These are phyloP conservation scores for Barypeithes pellucidus DNA, from an alignment of 2,888 invertebrate genomes.

Conservation along the genomic window DNA sequence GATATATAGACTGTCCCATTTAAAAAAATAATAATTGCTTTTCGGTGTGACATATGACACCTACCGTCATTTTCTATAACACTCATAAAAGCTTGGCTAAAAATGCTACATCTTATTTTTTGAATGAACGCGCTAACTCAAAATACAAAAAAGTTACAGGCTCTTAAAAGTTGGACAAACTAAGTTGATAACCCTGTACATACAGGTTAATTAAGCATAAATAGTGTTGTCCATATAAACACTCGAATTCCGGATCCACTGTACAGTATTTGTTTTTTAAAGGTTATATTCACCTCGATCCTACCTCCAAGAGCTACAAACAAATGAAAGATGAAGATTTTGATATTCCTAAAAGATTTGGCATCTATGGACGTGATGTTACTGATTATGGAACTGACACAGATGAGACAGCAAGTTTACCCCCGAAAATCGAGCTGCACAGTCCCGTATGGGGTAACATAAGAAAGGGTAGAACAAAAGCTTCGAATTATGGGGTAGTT, in stretches of 20 bases:
- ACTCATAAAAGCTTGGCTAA: too few species aligned
- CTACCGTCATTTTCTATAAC: too few species aligned
- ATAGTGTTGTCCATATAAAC: too few species aligned
- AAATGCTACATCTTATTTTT: too few species aligned
- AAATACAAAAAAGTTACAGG: too few species aligned
- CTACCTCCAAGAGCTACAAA: conserved; percentile 58
- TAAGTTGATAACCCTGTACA: too few species aligned
- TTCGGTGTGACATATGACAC: too few species aligned
- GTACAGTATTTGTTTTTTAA: conserved; percentile 12
- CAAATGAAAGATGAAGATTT: conserved; percentile 61
- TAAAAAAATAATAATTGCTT: too few species aligned
- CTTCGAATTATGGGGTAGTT: conserved; percentile 48
- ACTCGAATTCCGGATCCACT: neutral
- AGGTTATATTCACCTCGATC: conserved; percentile 50
- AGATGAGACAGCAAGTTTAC: conserved; percentile 60
- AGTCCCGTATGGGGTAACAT: conserved; percentile 70
- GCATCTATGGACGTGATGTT: conserved; percentile 67
- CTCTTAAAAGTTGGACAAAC: too few species aligned
- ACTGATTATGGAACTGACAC: conserved; percentile 61
- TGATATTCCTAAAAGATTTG: conserved; percentile 61
- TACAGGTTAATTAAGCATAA: too few species aligned
- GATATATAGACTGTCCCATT: too few species aligned
- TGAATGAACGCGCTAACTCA: too few species aligned
- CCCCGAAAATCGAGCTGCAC: conserved; percentile 65
- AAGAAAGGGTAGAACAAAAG: conserved; percentile 65